Evolutionary conservation across 2,113 vertebrate genomes (phyloP), one percentile per base, ranked within the genome.

Genomic region (Agelaius phoeniceus): DNA sequence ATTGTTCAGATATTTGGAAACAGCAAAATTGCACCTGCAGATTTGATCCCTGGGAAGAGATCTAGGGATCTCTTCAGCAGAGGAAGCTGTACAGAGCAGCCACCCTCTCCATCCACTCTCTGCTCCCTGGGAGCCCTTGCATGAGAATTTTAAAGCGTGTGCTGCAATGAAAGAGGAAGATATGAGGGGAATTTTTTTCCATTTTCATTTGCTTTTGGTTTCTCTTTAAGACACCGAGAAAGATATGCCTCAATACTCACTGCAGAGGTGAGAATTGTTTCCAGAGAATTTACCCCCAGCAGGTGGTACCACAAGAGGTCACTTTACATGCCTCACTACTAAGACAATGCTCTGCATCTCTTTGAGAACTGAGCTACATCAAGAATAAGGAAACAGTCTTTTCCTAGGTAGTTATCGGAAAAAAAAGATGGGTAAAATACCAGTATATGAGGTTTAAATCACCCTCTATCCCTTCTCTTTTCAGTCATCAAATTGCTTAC

Each of bases 341-440:
- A 51, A 37, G 28, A 52, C 18, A 46, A 14, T 23, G 30, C 37
- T 30, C 4, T 35, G 13, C 54, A 52, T 35, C 33, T 57, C 43
- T 58, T 33, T 43, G n/a, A 30, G 20, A 18, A 8, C 18, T 58
- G 10, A 5, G 6, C n/a, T 54, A 24, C 4, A 3, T n/a, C 7
- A 28, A 54, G 31, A 54, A 39, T 48, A 74, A 69, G 37, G 31
- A 63, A 67, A 8, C 6, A 49, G 6, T 52, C 5, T 46, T 72
- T 67, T 52, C 12, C 27, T 51, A 9, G 16, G 6, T 21, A 58
- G 12, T 30, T 85, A 30, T 10, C 0, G 0, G 16, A 18, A 46
- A 77, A 77, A 68, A 63, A 65, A 83, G 2, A 46, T 62, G 8
- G 11, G 10, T 15, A 77, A 61, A 72, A 71, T 72, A 46, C 19